Percentiles rank a stretch among this genome's conserved stretches.
These are phyloP conservation scores for Sinhomidia bicolor DNA, from an alignment of 2,888 invertebrate genomes.

Conservation along the genomic window DNA sequence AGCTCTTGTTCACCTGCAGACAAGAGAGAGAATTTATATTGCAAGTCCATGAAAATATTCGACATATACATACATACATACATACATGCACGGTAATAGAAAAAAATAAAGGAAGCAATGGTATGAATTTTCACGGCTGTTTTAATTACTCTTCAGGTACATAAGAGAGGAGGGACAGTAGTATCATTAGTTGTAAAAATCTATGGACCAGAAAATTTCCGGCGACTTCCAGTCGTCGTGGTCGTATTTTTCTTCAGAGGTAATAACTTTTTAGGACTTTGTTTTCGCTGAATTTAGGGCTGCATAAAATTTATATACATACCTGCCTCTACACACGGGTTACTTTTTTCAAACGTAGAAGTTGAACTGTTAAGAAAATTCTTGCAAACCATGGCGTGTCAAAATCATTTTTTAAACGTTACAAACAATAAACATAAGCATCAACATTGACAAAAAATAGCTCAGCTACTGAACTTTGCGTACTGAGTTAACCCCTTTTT, in stretches of 20 bases:
- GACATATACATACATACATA: too few species aligned
- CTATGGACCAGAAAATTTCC: slow-evolving; percentile 72
- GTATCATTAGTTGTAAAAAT: slow-evolving; percentile 67
- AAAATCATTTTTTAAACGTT: slow-evolving; percentile 27
- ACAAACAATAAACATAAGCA: slow-evolving; percentile 43
- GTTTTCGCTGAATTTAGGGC: slow-evolving; percentile 23
- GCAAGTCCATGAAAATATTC: too few species aligned
- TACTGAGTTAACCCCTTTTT: not conserved
- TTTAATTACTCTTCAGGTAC: slow-evolving; percentile 72
- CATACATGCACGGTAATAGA: too few species aligned
- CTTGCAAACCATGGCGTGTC: slow-evolving; percentile 28
- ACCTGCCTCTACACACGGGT: not conserved
- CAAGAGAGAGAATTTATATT: too few species aligned
- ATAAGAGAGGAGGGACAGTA: slow-evolving; percentile 59
- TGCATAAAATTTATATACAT: not conserved
- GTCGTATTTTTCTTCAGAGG: not conserved
- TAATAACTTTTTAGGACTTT: slow-evolving; percentile 62
- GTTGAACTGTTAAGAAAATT: slow-evolving; percentile 8
- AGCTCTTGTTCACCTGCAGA: not conserved
- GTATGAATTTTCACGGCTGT: slow-evolving; percentile 54
- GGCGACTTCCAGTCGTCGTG: slow-evolving; percentile 66
- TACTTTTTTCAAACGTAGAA: not conserved
- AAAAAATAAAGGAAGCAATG: slow-evolving; percentile 30
- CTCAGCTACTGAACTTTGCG: slow-evolving; percentile 25
- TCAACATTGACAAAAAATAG: not conserved